A percentile compares a stretch with the other conserved stretches of the same genome.
These are phyloP conservation scores for Pseudorhombus dupliciocellatus DNA, from an alignment of 2,113 vertebrate species.

Conservation along the genomic window DNA sequence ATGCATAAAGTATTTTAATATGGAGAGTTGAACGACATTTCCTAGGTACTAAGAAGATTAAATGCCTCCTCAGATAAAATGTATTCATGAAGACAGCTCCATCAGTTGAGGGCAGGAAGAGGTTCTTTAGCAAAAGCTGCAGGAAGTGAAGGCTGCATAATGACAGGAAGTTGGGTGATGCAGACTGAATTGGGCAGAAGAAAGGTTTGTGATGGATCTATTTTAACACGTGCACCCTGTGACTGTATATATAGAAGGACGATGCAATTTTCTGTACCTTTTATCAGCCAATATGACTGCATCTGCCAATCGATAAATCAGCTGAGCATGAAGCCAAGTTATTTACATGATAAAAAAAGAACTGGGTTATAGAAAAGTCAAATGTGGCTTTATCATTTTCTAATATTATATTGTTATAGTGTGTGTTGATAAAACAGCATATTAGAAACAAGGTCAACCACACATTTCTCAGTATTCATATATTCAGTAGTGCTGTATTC, in stretches of 20 bases:
- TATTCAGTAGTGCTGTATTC: background rate
- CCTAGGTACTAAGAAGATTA: constrained; percentile 1
- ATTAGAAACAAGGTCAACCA: background rate
- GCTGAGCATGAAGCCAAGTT: no score
- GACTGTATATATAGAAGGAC: background rate
- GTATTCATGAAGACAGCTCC: background rate
- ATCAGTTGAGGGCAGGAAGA: no score
- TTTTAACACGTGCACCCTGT: background rate
- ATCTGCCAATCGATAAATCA: no score
- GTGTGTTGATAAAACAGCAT: background rate
- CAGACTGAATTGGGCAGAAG: background rate
- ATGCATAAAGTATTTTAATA: background rate
- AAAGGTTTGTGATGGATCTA: constrained; percentile 5
- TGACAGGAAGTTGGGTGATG: constrained; percentile 1
- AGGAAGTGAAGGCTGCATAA: no score
- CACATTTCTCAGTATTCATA: background rate
- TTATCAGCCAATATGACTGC: no score
- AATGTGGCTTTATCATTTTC: no score
- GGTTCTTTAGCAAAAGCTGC: no score
- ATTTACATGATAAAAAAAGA: no score
- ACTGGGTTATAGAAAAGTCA: no score
- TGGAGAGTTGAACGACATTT: constrained; percentile 12
- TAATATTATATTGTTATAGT: background rate
- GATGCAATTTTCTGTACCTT: no score
- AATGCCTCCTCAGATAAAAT: constrained; percentile 3